These are phyloP conservation scores for Muscicapa comitata DNA, from an alignment of 2,797 vertebrate genomes.

Conservation along the genomic window DNA sequence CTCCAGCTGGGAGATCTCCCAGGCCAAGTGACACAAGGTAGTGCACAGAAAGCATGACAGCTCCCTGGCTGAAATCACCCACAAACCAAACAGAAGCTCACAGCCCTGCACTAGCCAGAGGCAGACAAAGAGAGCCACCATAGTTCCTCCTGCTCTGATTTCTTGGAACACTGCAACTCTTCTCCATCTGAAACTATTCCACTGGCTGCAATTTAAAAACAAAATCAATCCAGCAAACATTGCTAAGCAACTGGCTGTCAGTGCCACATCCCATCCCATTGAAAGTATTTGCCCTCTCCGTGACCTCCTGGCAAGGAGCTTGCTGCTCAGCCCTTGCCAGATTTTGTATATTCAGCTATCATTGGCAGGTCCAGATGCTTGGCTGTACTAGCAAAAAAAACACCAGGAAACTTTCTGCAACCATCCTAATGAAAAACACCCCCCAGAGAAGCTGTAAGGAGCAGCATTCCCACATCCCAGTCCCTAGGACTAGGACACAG, in stretches of 20 bases:
- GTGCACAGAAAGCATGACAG: not conserved
- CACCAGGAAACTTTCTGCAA: not conserved
- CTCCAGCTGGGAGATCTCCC: conserved; percentile 8
- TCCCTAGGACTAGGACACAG: not conserved
- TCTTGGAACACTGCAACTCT: not conserved
- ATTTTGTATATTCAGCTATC: not conserved
- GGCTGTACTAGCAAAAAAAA: not conserved
- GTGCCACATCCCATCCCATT: not conserved
- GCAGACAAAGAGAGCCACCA: not conserved
- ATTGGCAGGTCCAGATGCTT: not conserved
- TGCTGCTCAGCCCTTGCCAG: conserved; percentile 2
- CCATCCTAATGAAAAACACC: not conserved
- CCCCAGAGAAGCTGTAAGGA: not conserved
- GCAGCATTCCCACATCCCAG: not conserved
- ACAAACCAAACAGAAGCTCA: not conserved
- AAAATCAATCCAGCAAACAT: conserved; percentile 36
- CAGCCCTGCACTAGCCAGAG: not conserved
- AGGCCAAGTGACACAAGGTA: not conserved
- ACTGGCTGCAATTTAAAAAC: not conserved
- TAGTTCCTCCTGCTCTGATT: not conserved
- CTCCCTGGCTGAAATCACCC: not conserved
- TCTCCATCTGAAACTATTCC: not conserved
- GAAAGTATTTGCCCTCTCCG: conserved; percentile 19
- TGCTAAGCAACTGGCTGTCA: conserved; percentile 45
- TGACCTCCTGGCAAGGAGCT: conserved; percentile 7